Percentiles rank a stretch among this genome's conserved stretches.
phyloP scores from a whole-genome alignment of 1,140 invertebrate species.

The Caenorhabditis briggsae region DNA sequence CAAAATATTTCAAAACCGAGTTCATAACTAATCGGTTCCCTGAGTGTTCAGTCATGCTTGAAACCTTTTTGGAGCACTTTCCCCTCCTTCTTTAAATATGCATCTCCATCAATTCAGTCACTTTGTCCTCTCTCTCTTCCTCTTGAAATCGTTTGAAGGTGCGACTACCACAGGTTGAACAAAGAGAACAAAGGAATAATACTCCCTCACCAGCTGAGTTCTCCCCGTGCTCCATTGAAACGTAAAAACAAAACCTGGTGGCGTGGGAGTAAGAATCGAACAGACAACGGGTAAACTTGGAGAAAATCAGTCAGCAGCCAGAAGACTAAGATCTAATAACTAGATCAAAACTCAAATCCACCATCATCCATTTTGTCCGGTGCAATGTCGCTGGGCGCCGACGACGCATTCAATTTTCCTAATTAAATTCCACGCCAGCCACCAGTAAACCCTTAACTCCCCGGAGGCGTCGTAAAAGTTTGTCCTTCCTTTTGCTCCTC shows the following conservation, averaged over 20 bases:
- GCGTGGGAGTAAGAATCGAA: too few species aligned
- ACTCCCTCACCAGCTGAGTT: too few species aligned
- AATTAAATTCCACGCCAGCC: slow-evolving; percentile 38
- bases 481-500: background rate
- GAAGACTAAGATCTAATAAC: too few species aligned
- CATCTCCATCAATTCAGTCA: background rate
- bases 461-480: slow-evolving; percentile 55
- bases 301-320: too few species aligned
- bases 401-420: slow-evolving; percentile 36
- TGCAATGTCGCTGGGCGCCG: background rate
- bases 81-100: background rate
- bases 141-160: background rate
- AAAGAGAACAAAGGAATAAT: too few species aligned
- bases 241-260: too few species aligned
- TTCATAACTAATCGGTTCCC: background rate
- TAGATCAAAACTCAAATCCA: too few species aligned
- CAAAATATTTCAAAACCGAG: too few species aligned
- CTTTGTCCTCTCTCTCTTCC: background rate
- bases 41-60: background rate
- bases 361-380: background rate
- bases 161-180: background rate
- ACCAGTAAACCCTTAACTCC: slow-evolving; percentile 40
- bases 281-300: too few species aligned
- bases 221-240: too few species aligned
- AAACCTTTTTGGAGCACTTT: background rate